phyloP scores from a whole-genome alignment of 2,888 invertebrate species.

The Leptinotarsa rubiginosa region DNA sequence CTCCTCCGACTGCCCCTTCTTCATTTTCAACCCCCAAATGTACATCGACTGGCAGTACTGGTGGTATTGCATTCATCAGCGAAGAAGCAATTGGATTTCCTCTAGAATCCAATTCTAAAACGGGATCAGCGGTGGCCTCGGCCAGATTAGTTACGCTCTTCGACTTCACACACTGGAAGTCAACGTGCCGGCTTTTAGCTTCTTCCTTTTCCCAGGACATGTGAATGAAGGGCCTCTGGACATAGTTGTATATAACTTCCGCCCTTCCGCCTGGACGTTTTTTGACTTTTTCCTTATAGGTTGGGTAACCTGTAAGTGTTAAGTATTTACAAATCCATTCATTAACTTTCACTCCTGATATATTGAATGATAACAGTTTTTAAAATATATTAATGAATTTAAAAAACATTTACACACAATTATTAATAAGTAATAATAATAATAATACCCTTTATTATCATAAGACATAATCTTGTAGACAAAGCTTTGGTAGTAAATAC shows the following conservation, averaged over 20 bases:
- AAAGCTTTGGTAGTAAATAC: no score
- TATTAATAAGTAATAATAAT: no score
- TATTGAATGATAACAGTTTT: no score
- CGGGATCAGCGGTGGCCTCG: constrained; percentile 93
- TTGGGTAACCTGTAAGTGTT: constrained; percentile 81
- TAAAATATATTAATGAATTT: no score
- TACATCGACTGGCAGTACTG: constrained; percentile 48
- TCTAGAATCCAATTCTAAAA: constrained; percentile 75
- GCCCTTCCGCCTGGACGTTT: constrained; percentile 93
- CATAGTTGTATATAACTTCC: constrained; percentile 99
- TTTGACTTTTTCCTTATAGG: constrained; percentile 98
- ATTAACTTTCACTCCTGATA: no score
- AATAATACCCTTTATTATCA: no score
- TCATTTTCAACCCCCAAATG: constrained; percentile 59
- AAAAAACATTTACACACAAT: no score
- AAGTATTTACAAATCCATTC: no score
- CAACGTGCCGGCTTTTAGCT: constrained; percentile 97
- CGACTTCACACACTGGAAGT: constrained; percentile 98
- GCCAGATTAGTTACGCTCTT: constrained; percentile 97
- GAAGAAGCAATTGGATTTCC: constrained; percentile 65
- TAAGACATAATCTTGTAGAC: no score
- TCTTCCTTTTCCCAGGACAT: constrained; percentile 99
- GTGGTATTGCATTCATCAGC: constrained; percentile 50
- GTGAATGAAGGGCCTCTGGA: constrained; percentile 98
- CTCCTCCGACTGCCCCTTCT: constrained; percentile 63